Evolutionary conservation across 2,113 vertebrate genomes (phyloP), one percentile per base, ranked within the genome.

Genomic region (Erpornis zantholeuca): DNA sequence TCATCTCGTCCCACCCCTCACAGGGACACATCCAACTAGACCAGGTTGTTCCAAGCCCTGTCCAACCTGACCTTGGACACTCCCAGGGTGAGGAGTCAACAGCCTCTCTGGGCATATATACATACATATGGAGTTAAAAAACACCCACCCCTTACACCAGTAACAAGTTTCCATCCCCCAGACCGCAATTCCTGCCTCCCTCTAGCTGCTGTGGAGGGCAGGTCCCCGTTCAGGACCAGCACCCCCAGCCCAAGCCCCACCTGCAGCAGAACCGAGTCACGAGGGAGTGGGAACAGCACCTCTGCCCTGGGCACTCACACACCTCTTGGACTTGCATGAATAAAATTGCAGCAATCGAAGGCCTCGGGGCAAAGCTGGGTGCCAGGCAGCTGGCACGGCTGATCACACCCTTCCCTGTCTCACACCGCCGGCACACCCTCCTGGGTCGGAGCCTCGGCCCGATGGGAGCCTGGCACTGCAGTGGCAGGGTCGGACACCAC

Each of bases 401-500:
- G 4, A 29, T 50, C 52, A 45, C 88, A 60, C 53, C 66, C 59
- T 28, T 49, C 24, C 66, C 27, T 1, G 3, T 92, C 83, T 52
- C 59, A 5, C 82, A 66, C 50, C 1, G 14, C 12, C 5, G 1
- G 54, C 50, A 27, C 15, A 2, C 12, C 31, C 9, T 6, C 40
- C 33, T 49, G 2, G 12, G 40, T 0, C 24, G 5, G 36, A 42
- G 44, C 2, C 49, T 27, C 21, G 0, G 1, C 12, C 25, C 4
- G 14, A 7, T 1, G 25, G 11, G 18, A 40, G 4, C 24, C 53
- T 5, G 31, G 60, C 28, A 13, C 7, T 21, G 23, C 25, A 6
- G 49, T 1, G 7, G 1, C 0, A 4, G 57, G 60, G 16, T 15
- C 5, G 4, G 36, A 28, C 2, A 9, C n/a, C 50, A 27, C 1